phyloP scores from a whole-genome alignment of 1,140 invertebrate species.

The Danaus plexippus region DNA sequence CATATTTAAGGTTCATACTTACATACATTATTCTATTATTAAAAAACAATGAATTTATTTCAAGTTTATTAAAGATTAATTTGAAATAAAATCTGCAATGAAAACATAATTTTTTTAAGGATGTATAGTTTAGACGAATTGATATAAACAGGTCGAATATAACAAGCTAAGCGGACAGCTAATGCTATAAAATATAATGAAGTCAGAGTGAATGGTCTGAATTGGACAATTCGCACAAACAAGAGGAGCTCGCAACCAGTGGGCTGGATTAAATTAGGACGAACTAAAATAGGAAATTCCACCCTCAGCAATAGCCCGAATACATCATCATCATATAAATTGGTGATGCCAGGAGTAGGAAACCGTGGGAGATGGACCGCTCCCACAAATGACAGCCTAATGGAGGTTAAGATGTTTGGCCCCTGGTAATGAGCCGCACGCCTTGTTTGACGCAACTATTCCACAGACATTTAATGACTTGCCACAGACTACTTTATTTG shows the following conservation, averaged over 20 bases:
- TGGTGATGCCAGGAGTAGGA: constrained; percentile 43
- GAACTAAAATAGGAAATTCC: constrained; percentile 37
- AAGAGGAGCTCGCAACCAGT: constrained; percentile 10
- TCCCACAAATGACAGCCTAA: constrained; percentile 45
- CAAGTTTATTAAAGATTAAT: too few species aligned
- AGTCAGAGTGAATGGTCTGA: constrained; percentile 2
- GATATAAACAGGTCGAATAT: neutral
- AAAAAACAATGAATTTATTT: too few species aligned
- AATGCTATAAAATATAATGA: constrained; percentile 7
- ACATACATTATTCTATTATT: too few species aligned
- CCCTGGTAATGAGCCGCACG: constrained; percentile 44
- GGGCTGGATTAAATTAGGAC: constrained; percentile 16
- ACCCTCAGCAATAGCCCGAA: constrained; percentile 34
- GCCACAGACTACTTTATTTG: constrained; percentile 11
- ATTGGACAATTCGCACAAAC: constrained; percentile 17
- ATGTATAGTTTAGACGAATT: too few species aligned
- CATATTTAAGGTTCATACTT: too few species aligned
- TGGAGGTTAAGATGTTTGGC: constrained; percentile 62
- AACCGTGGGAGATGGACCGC: constrained; percentile 44
- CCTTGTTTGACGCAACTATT: constrained; percentile 46
- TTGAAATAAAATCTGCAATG: too few species aligned
- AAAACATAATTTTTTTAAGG: too few species aligned
- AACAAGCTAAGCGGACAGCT: neutral
- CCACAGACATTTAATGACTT: constrained; percentile 46
- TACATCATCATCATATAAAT: constrained; percentile 29